Base-by-base conservation (phyloP, 2,113 vertebrate genomes). In the Odocoileus hemionus region DNA sequence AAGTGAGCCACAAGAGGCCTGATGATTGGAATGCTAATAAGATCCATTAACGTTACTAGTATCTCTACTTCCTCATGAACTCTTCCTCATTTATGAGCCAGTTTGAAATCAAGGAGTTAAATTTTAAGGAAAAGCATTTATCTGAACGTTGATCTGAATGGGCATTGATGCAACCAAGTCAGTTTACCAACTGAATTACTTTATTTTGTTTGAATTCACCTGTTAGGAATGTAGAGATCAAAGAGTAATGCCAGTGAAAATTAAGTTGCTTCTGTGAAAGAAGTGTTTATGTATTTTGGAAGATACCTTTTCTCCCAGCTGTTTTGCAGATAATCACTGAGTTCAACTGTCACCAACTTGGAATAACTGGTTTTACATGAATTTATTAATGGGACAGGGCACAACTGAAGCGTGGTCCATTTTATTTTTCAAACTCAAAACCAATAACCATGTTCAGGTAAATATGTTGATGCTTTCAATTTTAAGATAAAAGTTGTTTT, bases 21-120 rank as follows among this genome's bases (percentile, higher is more conserved):
- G 89, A 94, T 99, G 98, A 89, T 87, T 50, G 39, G 98, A 98
- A 98, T 98, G 95, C 94, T 98, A 99, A 99, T 98, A 86, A 98
- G 94, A 84, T 76, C 54, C 64, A 89, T 86, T 96, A 89, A 94
- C 15, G 78, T 98, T 98, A 97, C 97, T 98, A 98, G 94, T 97
- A 97, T 95, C 95, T 94, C 78, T 95, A 45, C 45, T 96, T 19
- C 17, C 64, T 97, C 94, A 93, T 10, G 1, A 89, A 82, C 97
- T 94, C 96, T 79, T 97, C 94, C 94, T 97, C 98, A 98, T 96
- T 98, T 98, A 98, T 84, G 97, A 98, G 98, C 98, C 98, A 98
- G 98, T 98, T 98, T 98, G 94, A 98, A 99, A 98, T 98, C 97
- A 98, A 92, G 97, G 98, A 99, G 98, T 98, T 98, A 98, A 97